Base-by-base conservation (phyloP, 2,113 vertebrate species). In the Tyto alba region DNA sequence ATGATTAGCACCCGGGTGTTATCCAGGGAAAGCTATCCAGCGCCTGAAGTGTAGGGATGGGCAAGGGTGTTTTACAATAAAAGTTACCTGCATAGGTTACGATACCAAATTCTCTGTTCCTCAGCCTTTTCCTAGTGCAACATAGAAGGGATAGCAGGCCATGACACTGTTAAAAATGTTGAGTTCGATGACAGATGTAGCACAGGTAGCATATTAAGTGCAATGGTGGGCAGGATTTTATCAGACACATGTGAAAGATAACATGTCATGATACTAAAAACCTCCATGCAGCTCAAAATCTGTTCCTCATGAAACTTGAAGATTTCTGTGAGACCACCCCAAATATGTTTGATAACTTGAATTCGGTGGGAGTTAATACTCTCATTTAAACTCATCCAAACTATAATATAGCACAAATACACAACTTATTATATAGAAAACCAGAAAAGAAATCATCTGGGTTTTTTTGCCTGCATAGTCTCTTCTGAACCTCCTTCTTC, bases 11-110 rank as follows among this genome's bases (percentile, higher is more conserved):
- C 4, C 60, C 18, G 32, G 16, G 32, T 6, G 2, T 21, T 57
- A 13, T 7, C 34, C 75, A 63, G 30, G 66, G 45, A 55, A 71
- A 41, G 40, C 7, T 73, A 74, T 38, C 23, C 40, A 22, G 56
- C 6, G 5, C 0, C 0, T 17, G 13, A 13, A 23, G 20, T 8
- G 11, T 7, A 59, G 16, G 25, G 3, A 6, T 12, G 22, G 50
- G 27, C 11, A 59, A 63, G 17, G 13, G 14, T 55, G 20, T 5
- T 67, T 27, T 30, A 38, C 40, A 38, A 6, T 14, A 62, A 11
- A 60, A 40, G 9, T n/a, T 67, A 16, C 34, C n/a, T 77, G 29
- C 32, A 32, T 17, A 43, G 22, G 13, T 79, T 67, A 38, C 0
- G 0, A 13, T 2, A 75, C 26, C 17, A 81, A 82, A 59, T 57